Evolutionary conservation across 2,113 vertebrate genomes (phyloP), one percentile per base, ranked within the genome.

Genomic region (Balaenoptera acutorostrata): DNA sequence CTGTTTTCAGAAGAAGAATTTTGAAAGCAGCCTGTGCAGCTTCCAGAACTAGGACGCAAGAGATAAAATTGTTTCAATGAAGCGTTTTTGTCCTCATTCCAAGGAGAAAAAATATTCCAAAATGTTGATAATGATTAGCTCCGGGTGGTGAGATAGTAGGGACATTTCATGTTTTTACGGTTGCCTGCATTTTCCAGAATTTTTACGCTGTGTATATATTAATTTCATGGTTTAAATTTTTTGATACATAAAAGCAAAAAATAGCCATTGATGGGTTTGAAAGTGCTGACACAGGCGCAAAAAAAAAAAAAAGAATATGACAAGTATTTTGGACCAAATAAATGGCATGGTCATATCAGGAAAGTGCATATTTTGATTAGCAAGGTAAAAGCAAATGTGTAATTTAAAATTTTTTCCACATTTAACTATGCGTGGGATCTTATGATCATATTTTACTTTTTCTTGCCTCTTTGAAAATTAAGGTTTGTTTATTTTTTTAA

Each of bases 61-160:
- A 94, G 81, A 59, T 36, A 31, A 71, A 93, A 55, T 83, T 39
- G 44, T 85, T 85, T 85, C 17, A 39, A 10, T 80, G 77, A 57
- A 31, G 8, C 78, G 15, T 57, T 88, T 86, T 88, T 96, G n/a
- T 72, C 55, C 31, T 96, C 17, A 41, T 90, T 95, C 93, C 87
- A 92, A 88, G 61, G 27, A 63, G 77, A 29, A 72, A 59, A 71
- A 64, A 33, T n/a, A 39, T 6, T 77, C 20, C 61, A 78, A 80
- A 74, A 44, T 80, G 33, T 93, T 82, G 66, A 31, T 66, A 78
- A 31, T 33, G 39, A 49, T 61, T 74, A 85, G 3, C 68, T 82
- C 41, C 25, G n/a, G 15, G 1, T 49, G 59, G 31, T n/a, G 55
- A 49, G 49, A 27, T 63, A 21, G 25, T 49, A 44, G 29, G 36